Base-by-base conservation (phyloP, 2,113 vertebrate genomes). In the Pomatostomus ruficeps region DNA sequence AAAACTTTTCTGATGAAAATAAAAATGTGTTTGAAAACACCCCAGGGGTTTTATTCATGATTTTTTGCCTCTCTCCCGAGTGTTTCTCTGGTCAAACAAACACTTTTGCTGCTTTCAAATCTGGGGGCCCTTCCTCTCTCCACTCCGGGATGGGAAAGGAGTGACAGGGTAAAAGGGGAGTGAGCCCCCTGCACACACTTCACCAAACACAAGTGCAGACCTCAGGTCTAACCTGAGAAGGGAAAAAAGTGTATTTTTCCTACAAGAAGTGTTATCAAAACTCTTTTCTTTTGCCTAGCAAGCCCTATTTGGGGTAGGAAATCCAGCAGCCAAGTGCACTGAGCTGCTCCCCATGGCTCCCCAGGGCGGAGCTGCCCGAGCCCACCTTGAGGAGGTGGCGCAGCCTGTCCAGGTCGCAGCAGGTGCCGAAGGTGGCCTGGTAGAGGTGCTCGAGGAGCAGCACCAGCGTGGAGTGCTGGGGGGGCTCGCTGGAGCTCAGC, bases 401-500 rank as follows among this genome's bases (percentile, higher is more conserved):
- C 77, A 99, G 97, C 65, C 91, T 85, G 0, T 82, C 92, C n/a
- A 99, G 97, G 54, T 99, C 97, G 3, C 98, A 98, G 87, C 87
- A 89, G 87, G 98, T 94, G 49, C 99, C 99, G 0, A 99, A 98
- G 57, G 92, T 97, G 66, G 99, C 98, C 98, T 99, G 99, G 97
- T 98, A 99, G 91, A 98, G 98, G 5, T 99, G 99, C 89, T 99
- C 97, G 38, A 99, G 98, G 80, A 99, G 98, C 28, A 97, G 97
- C 82, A 98, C 46, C 66, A 98, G 98, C 10, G 96, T 97, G 29
- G 98, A 88, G 9, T 71, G 97, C 55, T 97, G 98, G 0, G 98
- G 98, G 55, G 97, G 97, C 57, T 97, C 96, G 0, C 98, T 84
- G 20, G 80, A 2, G 19, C 98, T 98, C 88, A 99, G 98, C 97